Evolutionary conservation across 2,113 vertebrate genomes (phyloP).

Genomic region (Callipepla californica): DNA sequence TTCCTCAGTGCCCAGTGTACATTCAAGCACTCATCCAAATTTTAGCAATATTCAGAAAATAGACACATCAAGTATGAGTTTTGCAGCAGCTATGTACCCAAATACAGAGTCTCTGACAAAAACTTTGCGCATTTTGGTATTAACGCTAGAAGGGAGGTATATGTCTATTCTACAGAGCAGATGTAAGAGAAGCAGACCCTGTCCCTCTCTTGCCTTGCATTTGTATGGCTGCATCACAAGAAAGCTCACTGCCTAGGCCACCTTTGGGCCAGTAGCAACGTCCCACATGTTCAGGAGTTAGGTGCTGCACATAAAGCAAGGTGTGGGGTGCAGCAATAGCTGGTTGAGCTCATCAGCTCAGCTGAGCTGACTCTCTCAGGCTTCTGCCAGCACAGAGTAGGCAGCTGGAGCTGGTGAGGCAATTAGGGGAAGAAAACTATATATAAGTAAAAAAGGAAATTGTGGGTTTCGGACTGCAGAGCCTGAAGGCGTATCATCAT

Average conservation of each 20-base stretch:
- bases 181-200: not conserved
- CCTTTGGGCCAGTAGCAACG: not conserved
- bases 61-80: not conserved
- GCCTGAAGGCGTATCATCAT: not conserved
- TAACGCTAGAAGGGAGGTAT: not conserved
- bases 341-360: not conserved
- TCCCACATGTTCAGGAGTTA: rapidly evolving
- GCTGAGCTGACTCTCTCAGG: not conserved
- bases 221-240: rapidly evolving
- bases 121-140: not conserved
- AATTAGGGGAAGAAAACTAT: not conserved
- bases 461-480: not conserved
- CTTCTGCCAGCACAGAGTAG: not conserved
- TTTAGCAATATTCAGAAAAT: not conserved
- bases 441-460: not conserved
- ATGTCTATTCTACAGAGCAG: not conserved
- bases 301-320: not conserved
- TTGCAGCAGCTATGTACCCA: not conserved
- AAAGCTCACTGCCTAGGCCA: rapidly evolving
- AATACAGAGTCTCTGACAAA: not conserved
- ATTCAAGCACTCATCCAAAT: not conserved
- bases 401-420: not conserved
- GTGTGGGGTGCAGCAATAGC: not conserved
- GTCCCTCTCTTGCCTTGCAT: not conserved
- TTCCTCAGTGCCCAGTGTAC: not conserved